Evolutionary conservation across 2,113 vertebrate species (phyloP).

Genomic region (Beaufortia kweichowensis): DNA sequence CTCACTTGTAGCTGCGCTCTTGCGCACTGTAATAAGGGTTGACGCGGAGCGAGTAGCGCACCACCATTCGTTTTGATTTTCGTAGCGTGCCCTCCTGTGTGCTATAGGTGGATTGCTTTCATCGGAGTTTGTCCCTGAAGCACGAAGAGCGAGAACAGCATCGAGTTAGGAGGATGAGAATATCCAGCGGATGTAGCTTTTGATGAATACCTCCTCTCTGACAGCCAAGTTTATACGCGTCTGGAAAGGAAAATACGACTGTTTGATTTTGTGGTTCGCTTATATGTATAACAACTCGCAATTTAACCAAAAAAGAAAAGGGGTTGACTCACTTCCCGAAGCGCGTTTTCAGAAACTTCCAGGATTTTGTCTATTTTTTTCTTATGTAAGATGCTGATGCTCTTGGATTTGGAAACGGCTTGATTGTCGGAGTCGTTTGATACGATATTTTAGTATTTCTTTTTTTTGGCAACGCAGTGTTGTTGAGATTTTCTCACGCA

Average conservation of each 20-base stretch:
- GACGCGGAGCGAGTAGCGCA: slow-evolving; percentile 14
- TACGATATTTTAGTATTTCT: slow-evolving; percentile 4
- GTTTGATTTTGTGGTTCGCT: slow-evolving; percentile 4
- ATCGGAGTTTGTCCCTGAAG: slow-evolving; percentile 43
- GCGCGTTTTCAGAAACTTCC: slow-evolving; percentile 3
- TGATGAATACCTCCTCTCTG: slow-evolving; percentile 40
- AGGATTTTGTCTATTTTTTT: slow-evolving; percentile 12
- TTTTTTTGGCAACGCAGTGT: background rate
- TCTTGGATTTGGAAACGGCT: slow-evolving; percentile 2
- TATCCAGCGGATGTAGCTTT: slow-evolving; percentile 40
- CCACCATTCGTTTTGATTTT: slow-evolving; percentile 57
- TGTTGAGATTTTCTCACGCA: background rate
- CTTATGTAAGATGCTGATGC: background rate
- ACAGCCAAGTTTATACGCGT: slow-evolving; percentile 20
- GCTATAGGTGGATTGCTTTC: slow-evolving; percentile 57
- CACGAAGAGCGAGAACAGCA: slow-evolving; percentile 17
- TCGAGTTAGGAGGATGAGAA: slow-evolving; percentile 53
- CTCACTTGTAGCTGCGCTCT: slow-evolving; percentile 32
- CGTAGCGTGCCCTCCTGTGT: slow-evolving; percentile 33
- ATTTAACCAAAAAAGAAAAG: background rate
- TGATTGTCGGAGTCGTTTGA: background rate
- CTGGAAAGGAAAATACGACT: slow-evolving; percentile 21
- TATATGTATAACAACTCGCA: background rate
- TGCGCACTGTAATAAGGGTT: slow-evolving; percentile 15
- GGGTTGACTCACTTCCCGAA: background rate